Evolutionary conservation across 2,113 vertebrate species (phyloP), one percentile per base, ranked within the genome.

Genomic region (Antechinus flavipes): DNA sequence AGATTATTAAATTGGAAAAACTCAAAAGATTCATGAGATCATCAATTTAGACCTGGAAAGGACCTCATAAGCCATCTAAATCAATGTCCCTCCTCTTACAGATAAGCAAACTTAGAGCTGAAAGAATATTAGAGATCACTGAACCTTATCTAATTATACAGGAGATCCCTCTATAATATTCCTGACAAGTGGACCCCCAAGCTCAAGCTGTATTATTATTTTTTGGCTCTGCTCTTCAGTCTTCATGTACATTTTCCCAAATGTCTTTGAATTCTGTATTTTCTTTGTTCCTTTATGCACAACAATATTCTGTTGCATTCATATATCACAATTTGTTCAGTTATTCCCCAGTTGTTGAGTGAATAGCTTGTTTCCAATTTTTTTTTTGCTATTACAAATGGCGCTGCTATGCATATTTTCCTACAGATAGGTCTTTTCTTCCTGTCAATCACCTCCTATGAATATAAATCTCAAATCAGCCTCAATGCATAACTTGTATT

Each of bases 261-360:
- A 84, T 84, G 35, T 84, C n/a, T 84, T 84, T 84, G n/a, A 84
- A 42, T 42, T 84, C 68, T 42, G 19, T 84, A 42, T 84, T 42
- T 84, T 84, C 19, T 42, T 84, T 42, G n/a, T 84, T 84, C n/a
- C n/a, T 84, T 42, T 84, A n/a, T 84, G n/a, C 68, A 84, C 68
- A 84, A 84, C n/a, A 42, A 84, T 84, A 84, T 84, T 84, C n/a
- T 23, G 19, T 84, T 84, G 16, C 35, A 84, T 42, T 84, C 68
- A 84, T 84, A 84, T 84, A 84, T 84, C 68, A 84, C 68, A 84
- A 42, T 84, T 84, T 84, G n/a, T 84, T 84, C 68, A 84, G 68
- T 19, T 84, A 84, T 42, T 23, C 68, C 68, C 68, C n/a, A 84
- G 68, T 84, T 84, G 68, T 84, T 84, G n/a, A 8, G n/a, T 2